Percentiles rank a stretch among this genome's conserved stretches.
Evolutionary conservation across 2,797 vertebrate species (phyloP).

Genomic region (Fistularia commersonii): DNA sequence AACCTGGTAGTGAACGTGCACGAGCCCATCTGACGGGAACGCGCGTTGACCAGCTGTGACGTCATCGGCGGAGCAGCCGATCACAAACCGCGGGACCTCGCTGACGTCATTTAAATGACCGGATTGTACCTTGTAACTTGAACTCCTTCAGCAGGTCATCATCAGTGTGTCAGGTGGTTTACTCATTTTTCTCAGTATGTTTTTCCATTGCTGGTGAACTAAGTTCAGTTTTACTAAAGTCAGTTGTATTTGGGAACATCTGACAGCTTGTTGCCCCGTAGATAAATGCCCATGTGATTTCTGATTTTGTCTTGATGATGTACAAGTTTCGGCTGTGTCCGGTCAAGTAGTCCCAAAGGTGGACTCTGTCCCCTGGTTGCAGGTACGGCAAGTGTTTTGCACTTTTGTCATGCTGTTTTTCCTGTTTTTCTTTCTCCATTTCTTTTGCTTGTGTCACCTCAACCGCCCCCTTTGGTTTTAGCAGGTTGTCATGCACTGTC

Average conservation of each 20-base stretch:
- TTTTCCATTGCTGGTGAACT: not conserved
- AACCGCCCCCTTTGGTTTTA: not conserved
- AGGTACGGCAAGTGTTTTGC: not conserved
- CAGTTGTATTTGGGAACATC: not conserved
- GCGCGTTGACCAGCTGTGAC: not conserved
- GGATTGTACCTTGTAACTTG: too few species aligned
- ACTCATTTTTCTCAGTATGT: not conserved
- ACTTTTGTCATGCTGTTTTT: not conserved
- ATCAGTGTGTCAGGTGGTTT: not conserved
- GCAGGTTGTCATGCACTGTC: not conserved
- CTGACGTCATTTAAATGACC: too few species aligned
- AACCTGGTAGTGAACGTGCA: too few species aligned
- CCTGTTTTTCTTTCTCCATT: constrained; percentile 2
- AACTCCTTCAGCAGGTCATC: not conserved
- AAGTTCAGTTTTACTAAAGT: not conserved
- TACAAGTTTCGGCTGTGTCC: not conserved
- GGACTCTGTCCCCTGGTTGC: not conserved
- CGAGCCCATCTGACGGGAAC: not conserved
- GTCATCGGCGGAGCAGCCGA: too few species aligned
- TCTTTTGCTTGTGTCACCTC: not conserved
- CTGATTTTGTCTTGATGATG: not conserved
- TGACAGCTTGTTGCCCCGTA: not conserved
- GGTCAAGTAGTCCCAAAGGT: not conserved
- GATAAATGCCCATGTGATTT: not conserved
- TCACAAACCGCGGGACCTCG: too few species aligned